These are phyloP conservation scores for Sceliomorpha sp. DNA, from an alignment of 2,888 invertebrate genomes.

Conservation along the genomic window DNA sequence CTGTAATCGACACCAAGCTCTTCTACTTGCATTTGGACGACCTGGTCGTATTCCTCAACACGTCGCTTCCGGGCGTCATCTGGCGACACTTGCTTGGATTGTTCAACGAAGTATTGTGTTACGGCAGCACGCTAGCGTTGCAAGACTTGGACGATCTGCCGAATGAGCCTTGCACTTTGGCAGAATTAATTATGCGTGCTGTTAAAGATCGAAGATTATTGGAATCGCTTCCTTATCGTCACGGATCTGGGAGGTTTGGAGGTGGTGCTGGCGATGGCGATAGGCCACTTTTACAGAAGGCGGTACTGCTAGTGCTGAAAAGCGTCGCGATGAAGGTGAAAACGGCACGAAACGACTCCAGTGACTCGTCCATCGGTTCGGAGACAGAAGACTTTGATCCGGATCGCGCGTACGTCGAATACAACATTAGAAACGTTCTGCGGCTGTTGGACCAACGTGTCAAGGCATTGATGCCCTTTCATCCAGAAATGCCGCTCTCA, in stretches of 20 bases:
- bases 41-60: slow-evolving; percentile 86
- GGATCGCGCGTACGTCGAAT: slow-evolving; percentile 93
- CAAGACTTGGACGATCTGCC: slow-evolving; percentile 88
- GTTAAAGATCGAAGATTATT: slow-evolving; percentile 91
- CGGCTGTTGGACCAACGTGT: slow-evolving; percentile 91
- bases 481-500: slow-evolving; percentile 92
- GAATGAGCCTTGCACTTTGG: slow-evolving; percentile 92
- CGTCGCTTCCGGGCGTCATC: slow-evolving; percentile 89
- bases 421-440: slow-evolving; percentile 91
- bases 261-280: slow-evolving; percentile 81
- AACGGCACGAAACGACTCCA: slow-evolving; percentile 92
- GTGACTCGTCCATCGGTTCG: slow-evolving; percentile 91
- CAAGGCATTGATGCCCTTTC: slow-evolving; percentile 89
- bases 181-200: slow-evolving; percentile 91
- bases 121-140: slow-evolving; percentile 93
- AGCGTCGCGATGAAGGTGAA: slow-evolving; percentile 94
- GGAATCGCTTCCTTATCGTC: slow-evolving; percentile 81
- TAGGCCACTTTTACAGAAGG: slow-evolving; percentile 88
- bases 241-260: slow-evolving; percentile 81
- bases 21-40: slow-evolving; percentile 92
- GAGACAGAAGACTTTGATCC: slow-evolving; percentile 93
- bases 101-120: slow-evolving; percentile 94
- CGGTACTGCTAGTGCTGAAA: slow-evolving; percentile 92
- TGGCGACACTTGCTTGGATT: slow-evolving; percentile 92
- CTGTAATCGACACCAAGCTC: slow-evolving; percentile 92